phyloP scores from a whole-genome alignment of 2,797 vertebrate species.

The Numenius phaeopus region DNA sequence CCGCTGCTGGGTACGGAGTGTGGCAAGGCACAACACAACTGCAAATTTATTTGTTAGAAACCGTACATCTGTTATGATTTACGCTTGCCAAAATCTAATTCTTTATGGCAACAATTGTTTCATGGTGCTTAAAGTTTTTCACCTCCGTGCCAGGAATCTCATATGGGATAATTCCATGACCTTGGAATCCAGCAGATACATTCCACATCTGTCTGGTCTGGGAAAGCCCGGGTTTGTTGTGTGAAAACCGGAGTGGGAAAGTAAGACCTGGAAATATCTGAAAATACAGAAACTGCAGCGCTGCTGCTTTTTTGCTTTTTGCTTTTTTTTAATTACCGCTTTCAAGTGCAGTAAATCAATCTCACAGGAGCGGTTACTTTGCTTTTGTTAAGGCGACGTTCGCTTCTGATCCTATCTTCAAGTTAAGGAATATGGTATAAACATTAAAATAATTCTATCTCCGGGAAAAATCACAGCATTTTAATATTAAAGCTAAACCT shows the following conservation, averaged over 20 bases:
- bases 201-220: constrained; percentile 90
- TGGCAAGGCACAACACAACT: constrained; percentile 47
- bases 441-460: constrained; percentile 39
- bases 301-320: neutral
- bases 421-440: constrained; percentile 25
- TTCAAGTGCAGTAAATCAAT: constrained; percentile 37
- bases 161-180: constrained; percentile 87
- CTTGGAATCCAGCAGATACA: constrained; percentile 84
- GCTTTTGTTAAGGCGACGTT: constrained; percentile 5
- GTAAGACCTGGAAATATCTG: constrained; percentile 61
- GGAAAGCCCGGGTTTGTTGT: constrained; percentile 82
- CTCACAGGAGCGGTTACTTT: neutral
- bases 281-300: constrained; percentile 37
- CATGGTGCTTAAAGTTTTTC: constrained; percentile 74
- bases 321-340: neutral
- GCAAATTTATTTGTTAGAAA: constrained; percentile 70
- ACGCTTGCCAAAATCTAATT: constrained; percentile 76
- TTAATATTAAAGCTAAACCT: neutral
- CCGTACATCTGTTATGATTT: constrained; percentile 73
- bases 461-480: neutral
- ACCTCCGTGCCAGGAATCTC: constrained; percentile 81
- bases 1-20: constrained; percentile 1
- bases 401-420: constrained; percentile 28
- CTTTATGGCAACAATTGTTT: constrained; percentile 76
- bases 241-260: constrained; percentile 76